Evolutionary conservation across 1,140 invertebrate species (phyloP).

Genomic region (Atta texana): DNA sequence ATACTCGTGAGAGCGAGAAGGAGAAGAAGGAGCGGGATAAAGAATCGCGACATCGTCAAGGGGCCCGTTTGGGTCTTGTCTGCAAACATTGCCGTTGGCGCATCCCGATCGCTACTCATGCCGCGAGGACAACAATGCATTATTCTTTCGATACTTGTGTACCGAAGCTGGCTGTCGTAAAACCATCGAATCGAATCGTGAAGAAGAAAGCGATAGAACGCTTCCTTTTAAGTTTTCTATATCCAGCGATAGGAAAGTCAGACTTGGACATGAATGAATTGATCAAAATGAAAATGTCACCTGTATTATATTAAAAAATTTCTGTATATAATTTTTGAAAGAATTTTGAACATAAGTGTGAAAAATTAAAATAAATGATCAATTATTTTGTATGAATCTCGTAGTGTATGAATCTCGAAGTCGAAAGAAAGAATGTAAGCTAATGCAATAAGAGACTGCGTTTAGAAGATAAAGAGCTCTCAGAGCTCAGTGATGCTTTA

Average conservation of each 20-base stretch:
- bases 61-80: constrained; percentile 79
- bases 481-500: too few relatives aligned
- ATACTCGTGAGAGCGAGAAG: constrained; percentile 66
- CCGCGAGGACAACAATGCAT: constrained; percentile 73
- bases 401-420: not conserved
- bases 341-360: not conserved
- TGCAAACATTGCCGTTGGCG: constrained; percentile 79
- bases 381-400: not conserved
- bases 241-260: not conserved
- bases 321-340: not conserved
- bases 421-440: not conserved
- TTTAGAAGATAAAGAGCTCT: too few relatives aligned
- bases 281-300: not conserved
- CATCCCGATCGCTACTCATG: constrained; percentile 78
- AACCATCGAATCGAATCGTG: constrained; percentile 83
- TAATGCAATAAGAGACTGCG: not conserved
- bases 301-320: not conserved
- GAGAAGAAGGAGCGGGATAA: constrained; percentile 53
- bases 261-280: constrained; percentile 3
- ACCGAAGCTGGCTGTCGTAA: constrained; percentile 74
- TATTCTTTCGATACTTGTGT: constrained; percentile 69
- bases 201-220: constrained; percentile 71
- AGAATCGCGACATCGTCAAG: constrained; percentile 58
- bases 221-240: not conserved
- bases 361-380: not conserved